Base-by-base conservation (phyloP, 2,797 vertebrate species). In the Sebastiscus tertius region DNA sequence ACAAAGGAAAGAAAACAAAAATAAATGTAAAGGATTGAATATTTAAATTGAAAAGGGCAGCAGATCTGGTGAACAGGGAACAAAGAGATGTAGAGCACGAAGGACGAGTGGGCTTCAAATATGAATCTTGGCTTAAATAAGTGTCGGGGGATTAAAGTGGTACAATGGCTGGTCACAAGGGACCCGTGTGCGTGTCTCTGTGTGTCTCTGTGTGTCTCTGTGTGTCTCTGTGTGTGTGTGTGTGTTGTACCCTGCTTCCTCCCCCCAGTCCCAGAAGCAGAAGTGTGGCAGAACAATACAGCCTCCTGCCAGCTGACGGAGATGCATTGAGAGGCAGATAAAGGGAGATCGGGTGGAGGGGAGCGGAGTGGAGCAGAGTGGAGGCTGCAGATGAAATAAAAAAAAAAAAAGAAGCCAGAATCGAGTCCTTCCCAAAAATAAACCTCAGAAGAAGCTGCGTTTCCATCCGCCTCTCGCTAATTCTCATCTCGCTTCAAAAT, bases 241-340 rank as follows among this genome's bases (percentile, higher is more conserved):
- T 9, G 22, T 26, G 62, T 9, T 22, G 66, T 36, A 8, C 24
- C 12, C 60, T 66, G 69, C 58, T 31, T 29, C 52, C 63, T 20
- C 68, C 58, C n/a, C 33, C 65, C 33, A 42, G 46, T 81, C 77
- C 81, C 85, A 81, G 78, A 65, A 86, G 72, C 85, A 88, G 85
- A 89, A 90, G 88, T 84, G 87, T 90, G 89, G 85, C 88, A 86
- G 91, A 92, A 93, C 92, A 91, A 93, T 92, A 72, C 81, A 83
- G 71, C 74, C 87, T 78, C 8, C 90, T 90, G 89, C 86, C 88
- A 89, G 87, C 81, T 89, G 82, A 91, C 80, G 76, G 87, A 77
- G 87, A 84, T 20, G 63, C 61, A 61, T 64, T 49, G 24, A 58
- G 61, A 29, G 33, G 61, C 20, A 58, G 77, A 82, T 71, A 24